Base-by-base conservation (phyloP, 2,113 vertebrate genomes). In the Ardeotis arabs region DNA sequence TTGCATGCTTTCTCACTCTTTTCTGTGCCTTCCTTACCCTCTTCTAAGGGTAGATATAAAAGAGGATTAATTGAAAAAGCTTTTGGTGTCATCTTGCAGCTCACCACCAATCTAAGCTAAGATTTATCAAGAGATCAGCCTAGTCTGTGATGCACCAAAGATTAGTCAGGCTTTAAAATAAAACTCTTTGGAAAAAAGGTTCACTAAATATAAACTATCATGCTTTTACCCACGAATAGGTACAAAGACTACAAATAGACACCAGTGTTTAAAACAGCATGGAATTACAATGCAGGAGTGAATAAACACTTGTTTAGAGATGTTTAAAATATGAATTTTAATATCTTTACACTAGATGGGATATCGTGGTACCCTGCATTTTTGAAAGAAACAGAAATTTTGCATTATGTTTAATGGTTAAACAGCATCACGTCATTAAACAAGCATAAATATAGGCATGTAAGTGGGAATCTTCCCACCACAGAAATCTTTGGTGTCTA, bases 161-260 rank as follows among this genome's bases (percentile, higher is more conserved):
- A 97, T 97, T 98, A 98, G 96, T 93, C 89, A 92, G 88, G 94
- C 96, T 97, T 98, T 97, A 98, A 98, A 97, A 96, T 97, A 97
- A 98, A 98, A 97, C 95, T 95, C 77, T 90, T 93, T 92, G 94
- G 85, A 70, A 87, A 84, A 86, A 93, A 96, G 95, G 81, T 96
- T 96, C 72, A 90, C 96, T 97, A 97, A 97, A 97, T 98, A 92
- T 97, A 98, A 94, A 94, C 93, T 63, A 25, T 90, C 80, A 6
- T 63, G 39, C 82, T 94, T 94, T 97, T 93, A 55, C 84, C 96
- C 39, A 8, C 80, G 53, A 96, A 92, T 95, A 97, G 92, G 45
- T 79, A 44, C 53, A 89, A 90, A 94, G 91, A 94, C 75, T 80
- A 53, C 24, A 66, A 90, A 90, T 75, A 89, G 97, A 97, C 89